Evolutionary conservation across 2,113 vertebrate genomes (phyloP).

Genomic region (Triplophysa siluroides): DNA sequence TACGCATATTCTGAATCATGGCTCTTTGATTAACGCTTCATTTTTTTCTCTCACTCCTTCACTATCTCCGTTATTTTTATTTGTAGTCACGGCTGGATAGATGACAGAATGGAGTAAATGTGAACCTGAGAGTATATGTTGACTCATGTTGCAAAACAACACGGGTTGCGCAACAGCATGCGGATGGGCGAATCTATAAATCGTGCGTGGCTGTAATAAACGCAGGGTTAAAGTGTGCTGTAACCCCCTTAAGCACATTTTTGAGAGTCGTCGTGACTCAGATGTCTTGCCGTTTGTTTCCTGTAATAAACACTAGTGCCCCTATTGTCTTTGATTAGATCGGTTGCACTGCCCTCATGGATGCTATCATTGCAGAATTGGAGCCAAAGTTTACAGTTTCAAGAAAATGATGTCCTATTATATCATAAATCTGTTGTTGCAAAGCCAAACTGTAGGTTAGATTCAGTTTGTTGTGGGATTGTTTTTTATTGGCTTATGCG

Average conservation of each 20-base stretch:
- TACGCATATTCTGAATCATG: constrained; percentile 41
- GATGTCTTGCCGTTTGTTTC: neutral
- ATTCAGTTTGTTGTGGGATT: neutral
- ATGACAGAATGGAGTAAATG: constrained; percentile 10
- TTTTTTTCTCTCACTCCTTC: constrained; percentile 5
- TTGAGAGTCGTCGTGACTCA: neutral
- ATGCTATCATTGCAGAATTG: constrained; percentile 2
- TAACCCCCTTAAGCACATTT: neutral
- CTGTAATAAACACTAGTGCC: neutral
- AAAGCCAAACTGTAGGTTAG: neutral
- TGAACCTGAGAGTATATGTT: neutral
- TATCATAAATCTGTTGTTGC: neutral
- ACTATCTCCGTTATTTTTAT: neutral
- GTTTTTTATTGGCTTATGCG: too few relatives aligned
- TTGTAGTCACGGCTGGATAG: neutral
- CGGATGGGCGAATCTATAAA: neutral
- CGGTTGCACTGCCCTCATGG: neutral
- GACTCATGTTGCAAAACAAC: neutral
- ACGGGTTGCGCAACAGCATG: neutral
- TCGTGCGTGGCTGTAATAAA: neutral
- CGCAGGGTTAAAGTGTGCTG: neutral
- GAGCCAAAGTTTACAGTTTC: constrained; percentile 6
- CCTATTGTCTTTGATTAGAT: neutral
- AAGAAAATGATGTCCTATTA: neutral
- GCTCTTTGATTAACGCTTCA: constrained; percentile 48